phyloP scores from a whole-genome alignment of 2,888 invertebrate species.

The Eristalis intricaria region DNA sequence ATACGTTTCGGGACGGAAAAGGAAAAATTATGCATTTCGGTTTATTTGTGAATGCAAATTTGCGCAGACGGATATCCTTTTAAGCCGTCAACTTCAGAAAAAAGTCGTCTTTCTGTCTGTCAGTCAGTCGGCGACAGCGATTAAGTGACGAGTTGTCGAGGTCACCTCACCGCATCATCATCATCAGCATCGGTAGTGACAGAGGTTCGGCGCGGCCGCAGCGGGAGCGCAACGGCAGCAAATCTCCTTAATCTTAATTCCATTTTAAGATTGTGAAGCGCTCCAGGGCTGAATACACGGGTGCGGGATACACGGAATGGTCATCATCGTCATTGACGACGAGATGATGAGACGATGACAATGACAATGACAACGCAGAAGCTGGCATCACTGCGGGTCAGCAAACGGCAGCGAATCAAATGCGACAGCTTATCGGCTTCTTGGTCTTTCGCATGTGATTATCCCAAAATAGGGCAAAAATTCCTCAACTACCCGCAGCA shows the following conservation, averaged over 20 bases:
- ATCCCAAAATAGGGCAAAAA: slow-evolving; percentile 71
- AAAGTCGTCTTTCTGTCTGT: slow-evolving; percentile 66
- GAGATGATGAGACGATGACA: slow-evolving; percentile 65
- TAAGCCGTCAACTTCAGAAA: slow-evolving; percentile 64
- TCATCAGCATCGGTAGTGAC: not conserved
- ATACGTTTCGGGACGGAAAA: slow-evolving; percentile 12
- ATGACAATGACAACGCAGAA: slow-evolving; percentile 53
- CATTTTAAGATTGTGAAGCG: slow-evolving; percentile 52
- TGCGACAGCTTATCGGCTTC: slow-evolving; percentile 70
- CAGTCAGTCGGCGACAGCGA: slow-evolving; percentile 66
- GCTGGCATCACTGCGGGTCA: slow-evolving; percentile 58
- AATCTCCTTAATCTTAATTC: slow-evolving; percentile 68
- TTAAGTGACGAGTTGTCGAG: slow-evolving; percentile 72
- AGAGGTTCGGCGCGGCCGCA: too few species aligned
- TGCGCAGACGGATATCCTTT: slow-evolving; percentile 49
- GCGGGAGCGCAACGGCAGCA: slow-evolving; percentile 24
- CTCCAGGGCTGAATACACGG: slow-evolving; percentile 23
- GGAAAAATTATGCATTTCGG: slow-evolving; percentile 40
- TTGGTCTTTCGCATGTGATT: slow-evolving; percentile 67
- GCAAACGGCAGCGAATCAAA: slow-evolving; percentile 61
- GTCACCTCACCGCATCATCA: slow-evolving; percentile 59
- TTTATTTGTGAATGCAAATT: slow-evolving; percentile 63
- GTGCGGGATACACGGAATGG: slow-evolving; percentile 41
- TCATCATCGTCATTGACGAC: slow-evolving; percentile 54
- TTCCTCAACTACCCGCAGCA: slow-evolving; percentile 61